These are phyloP conservation scores for Monoplex corrugatus DNA, from an alignment of 2,888 invertebrate genomes.

Conservation along the genomic window DNA sequence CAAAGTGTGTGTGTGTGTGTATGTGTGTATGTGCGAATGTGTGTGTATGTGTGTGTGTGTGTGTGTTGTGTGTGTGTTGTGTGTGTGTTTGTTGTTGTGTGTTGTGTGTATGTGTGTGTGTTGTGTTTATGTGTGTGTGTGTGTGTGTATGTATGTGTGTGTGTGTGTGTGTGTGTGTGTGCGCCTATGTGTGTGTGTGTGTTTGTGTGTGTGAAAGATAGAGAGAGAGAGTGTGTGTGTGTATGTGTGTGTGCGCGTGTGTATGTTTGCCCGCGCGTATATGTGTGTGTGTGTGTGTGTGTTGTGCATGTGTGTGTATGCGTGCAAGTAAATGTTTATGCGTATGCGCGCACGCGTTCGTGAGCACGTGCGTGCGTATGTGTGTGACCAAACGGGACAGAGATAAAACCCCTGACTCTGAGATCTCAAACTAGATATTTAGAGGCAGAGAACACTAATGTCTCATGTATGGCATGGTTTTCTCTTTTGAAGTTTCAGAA, in stretches of 20 bases:
- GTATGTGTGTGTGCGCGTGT: too few species aligned
- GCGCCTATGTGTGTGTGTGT: neutral
- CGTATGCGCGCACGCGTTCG: neutral
- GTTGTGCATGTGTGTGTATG: too few species aligned
- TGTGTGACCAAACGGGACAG: too few species aligned
- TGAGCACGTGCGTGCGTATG: neutral
- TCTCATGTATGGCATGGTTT: too few species aligned
- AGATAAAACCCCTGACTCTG: too few species aligned
- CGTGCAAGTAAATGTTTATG: too few species aligned
- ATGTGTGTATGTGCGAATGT: neutral
- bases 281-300: neutral
- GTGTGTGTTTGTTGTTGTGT: neutral
- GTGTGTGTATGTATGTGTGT: conserved; percentile 18
- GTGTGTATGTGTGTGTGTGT: neutral
- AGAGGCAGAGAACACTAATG: too few species aligned
- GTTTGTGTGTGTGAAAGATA: too few species aligned
- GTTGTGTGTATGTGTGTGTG: neutral
- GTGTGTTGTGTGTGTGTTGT: neutral
- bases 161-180: neutral
- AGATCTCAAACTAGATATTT: too few species aligned
- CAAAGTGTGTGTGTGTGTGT: neutral
- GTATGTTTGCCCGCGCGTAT: too few species aligned
- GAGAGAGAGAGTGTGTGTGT: too few species aligned
- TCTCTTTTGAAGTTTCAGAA: too few species aligned
- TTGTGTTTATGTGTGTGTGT: neutral